A percentile compares a stretch with the other conserved stretches of the same genome.
phyloP scores from a whole-genome alignment of 2,888 invertebrate genomes.

The Clivina fossor region DNA sequence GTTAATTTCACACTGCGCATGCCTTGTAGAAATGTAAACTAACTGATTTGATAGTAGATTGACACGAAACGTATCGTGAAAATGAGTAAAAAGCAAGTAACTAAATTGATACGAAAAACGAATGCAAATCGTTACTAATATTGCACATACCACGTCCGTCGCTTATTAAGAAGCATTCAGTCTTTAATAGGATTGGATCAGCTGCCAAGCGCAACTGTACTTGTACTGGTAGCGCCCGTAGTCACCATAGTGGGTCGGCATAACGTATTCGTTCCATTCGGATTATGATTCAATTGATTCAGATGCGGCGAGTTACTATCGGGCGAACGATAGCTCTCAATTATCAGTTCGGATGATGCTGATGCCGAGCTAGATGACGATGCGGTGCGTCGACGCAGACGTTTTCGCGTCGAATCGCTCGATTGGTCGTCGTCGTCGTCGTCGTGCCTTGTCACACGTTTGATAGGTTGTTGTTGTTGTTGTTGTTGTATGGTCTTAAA shows the following conservation, averaged over 20 bases:
- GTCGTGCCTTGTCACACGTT: constrained; percentile 14
- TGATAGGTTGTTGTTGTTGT: constrained; percentile 4
- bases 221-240: no score
- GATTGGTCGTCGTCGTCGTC: constrained; percentile 3
- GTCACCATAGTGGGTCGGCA: no score
- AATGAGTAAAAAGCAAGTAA: no score
- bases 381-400: constrained; percentile 20
- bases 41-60: no score
- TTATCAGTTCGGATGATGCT: neutral
- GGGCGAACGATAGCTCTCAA: constrained; percentile 5
- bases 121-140: neutral
- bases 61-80: no score
- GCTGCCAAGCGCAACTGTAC: constrained; percentile 8
- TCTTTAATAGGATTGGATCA: constrained; percentile 9
- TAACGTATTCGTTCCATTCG: no score
- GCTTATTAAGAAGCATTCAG: constrained; percentile 5
- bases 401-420: constrained; percentile 12
- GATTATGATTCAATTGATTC: no score
- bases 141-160: neutral
- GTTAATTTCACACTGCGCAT: no score
- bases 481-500: constrained; percentile 36
- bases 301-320: no score
- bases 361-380: constrained; percentile 13
- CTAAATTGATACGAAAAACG: no score
- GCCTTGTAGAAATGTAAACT: no score